Evolutionary conservation across 2,888 invertebrate genomes (phyloP).

Genomic region (Nowickia ferox): DNA sequence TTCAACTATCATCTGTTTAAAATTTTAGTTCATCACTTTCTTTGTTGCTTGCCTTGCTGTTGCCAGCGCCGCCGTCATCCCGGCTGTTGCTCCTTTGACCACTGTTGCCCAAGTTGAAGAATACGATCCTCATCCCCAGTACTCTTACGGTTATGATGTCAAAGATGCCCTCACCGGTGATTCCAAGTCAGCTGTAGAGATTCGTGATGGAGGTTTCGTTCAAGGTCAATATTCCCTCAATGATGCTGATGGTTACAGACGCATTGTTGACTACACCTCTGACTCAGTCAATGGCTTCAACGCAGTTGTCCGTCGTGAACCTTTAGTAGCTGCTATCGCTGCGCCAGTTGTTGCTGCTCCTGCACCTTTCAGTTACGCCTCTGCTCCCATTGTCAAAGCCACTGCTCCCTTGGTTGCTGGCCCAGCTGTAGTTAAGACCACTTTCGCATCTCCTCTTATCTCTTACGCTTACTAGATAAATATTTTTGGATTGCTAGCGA

Average conservation of each 20-base stretch:
- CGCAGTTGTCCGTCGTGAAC: constrained; percentile 82
- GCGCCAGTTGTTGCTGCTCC: neutral
- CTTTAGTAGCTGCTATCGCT: constrained; percentile 78
- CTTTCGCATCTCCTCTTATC: constrained; percentile 80
- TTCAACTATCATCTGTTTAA: no score
- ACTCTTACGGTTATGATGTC: constrained; percentile 82
- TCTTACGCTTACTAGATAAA: constrained; percentile 79
- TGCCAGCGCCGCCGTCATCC: constrained; percentile 79
- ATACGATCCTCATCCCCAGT: constrained; percentile 83
- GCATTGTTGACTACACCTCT: constrained; percentile 80
- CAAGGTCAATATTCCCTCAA: constrained; percentile 83
- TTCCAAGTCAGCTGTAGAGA: constrained; percentile 82
- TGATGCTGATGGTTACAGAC: constrained; percentile 79
- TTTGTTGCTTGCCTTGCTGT: constrained; percentile 80
- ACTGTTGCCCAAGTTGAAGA: constrained; percentile 79
- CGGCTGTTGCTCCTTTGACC: constrained; percentile 78
- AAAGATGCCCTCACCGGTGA: constrained; percentile 83
- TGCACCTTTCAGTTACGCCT: constrained; percentile 61
- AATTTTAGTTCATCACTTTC: constrained; percentile 77
- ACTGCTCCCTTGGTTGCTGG: constrained; percentile 77
- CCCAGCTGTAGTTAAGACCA: constrained; percentile 80
- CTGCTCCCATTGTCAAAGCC: constrained; percentile 71
- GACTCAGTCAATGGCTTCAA: constrained; percentile 83
- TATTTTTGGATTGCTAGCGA: constrained; percentile 34
- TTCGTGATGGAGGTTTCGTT: constrained; percentile 82